phyloP scores from a whole-genome alignment of 2,113 vertebrate genomes.

The Corynorhinus townsendii region DNA sequence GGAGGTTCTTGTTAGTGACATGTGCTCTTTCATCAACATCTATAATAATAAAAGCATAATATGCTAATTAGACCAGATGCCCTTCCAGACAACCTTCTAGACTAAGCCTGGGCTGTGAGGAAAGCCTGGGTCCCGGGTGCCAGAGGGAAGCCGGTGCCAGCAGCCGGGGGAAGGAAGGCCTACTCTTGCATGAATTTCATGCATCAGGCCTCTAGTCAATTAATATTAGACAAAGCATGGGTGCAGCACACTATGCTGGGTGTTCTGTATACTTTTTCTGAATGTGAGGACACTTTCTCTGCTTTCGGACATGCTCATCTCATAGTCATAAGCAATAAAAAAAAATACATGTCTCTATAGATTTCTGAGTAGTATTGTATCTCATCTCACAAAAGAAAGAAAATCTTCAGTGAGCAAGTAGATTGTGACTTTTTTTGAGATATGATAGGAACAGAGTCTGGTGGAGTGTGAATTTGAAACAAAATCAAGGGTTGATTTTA shows the following conservation, averaged over 20 bases:
- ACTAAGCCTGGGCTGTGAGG: too few relatives aligned
- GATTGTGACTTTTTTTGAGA: not conserved
- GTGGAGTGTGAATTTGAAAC: not conserved
- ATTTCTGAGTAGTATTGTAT: not conserved
- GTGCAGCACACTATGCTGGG: not conserved
- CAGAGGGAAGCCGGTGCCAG: too few relatives aligned
- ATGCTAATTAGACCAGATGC: too few relatives aligned
- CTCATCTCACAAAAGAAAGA: not conserved
- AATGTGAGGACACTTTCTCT: not conserved
- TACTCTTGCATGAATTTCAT: too few relatives aligned
- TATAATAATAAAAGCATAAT: not conserved
- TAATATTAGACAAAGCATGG: too few relatives aligned
- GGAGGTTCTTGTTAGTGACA: constrained; percentile 1
- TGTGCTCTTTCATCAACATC: constrained; percentile 8
- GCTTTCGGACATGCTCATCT: not conserved
- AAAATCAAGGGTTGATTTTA: not conserved
- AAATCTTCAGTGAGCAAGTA: not conserved
- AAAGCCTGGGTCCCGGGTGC: too few relatives aligned
- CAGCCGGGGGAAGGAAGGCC: too few relatives aligned
- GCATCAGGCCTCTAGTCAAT: too few relatives aligned
- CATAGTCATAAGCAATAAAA: not conserved
- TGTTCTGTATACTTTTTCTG: not conserved
- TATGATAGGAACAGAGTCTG: not conserved
- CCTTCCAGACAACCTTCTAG: too few relatives aligned
- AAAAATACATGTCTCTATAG: not conserved